Percentiles rank a stretch among this genome's conserved stretches.
These are phyloP conservation scores for Lota lota DNA, from an alignment of 2,113 vertebrate genomes.

Conservation along the genomic window DNA sequence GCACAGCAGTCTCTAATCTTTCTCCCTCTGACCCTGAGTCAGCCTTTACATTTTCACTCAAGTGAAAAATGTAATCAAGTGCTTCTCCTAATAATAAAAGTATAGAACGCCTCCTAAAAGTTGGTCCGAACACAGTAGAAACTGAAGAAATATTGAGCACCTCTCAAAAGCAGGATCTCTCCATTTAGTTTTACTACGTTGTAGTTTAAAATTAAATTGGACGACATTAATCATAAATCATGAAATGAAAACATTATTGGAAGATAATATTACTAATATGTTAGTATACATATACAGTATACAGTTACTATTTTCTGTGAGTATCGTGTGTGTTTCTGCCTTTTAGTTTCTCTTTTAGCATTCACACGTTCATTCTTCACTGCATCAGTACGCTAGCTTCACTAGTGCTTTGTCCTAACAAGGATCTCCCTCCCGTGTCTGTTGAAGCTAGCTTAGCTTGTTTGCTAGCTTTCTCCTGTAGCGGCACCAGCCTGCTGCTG, in stretches of 20 bases:
- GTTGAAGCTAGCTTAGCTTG: background rate
- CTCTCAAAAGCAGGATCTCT: background rate
- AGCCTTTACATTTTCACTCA: constrained; percentile 76
- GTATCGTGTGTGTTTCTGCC: background rate
- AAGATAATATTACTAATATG: no score
- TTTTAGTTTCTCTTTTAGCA: background rate
- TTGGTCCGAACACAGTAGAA: constrained; percentile 65
- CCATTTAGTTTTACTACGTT: background rate
- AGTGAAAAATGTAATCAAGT: constrained; percentile 88
- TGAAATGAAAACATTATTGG: background rate
- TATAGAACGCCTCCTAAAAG: constrained; percentile 83
- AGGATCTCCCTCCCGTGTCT: background rate
- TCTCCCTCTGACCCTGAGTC: no score
- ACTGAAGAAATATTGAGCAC: background rate
- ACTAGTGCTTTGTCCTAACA: no score
- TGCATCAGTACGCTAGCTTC: no score
- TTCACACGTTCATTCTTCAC: no score
- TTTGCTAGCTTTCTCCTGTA: background rate
- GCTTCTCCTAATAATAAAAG: constrained; percentile 86
- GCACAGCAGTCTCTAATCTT: constrained; percentile 31
- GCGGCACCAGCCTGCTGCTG: constrained; percentile 31
- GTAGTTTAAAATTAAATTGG: background rate
- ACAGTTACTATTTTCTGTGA: no score
- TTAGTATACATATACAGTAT: no score
- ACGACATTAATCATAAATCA: background rate